Evolutionary conservation across 2,113 vertebrate species (phyloP).

Genomic region (Saguinus midas): DNA sequence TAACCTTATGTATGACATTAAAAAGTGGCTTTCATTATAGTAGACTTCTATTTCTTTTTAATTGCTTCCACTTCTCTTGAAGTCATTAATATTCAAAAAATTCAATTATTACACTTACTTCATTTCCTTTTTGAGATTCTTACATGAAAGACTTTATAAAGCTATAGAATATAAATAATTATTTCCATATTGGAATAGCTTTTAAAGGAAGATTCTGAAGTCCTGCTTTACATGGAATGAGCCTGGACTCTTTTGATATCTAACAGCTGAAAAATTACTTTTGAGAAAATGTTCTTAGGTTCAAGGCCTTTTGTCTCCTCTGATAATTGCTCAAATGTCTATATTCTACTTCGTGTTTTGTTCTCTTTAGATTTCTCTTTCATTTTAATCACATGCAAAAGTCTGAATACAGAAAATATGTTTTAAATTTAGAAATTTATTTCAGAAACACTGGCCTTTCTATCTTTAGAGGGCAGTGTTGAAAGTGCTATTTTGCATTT

Average conservation of each 20-base stretch:
- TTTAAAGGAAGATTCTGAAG: slow-evolving; percentile 49
- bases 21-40: slow-evolving; percentile 42
- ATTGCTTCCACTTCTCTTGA: slow-evolving; percentile 70
- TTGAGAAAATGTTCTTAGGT: slow-evolving; percentile 62
- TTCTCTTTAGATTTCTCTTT: slow-evolving; percentile 59
- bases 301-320: slow-evolving; percentile 65
- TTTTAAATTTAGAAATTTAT: slow-evolving; percentile 70
- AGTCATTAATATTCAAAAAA: slow-evolving; percentile 73
- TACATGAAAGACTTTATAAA: slow-evolving; percentile 64
- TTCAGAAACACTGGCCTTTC: slow-evolving; percentile 61
- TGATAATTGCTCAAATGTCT: slow-evolving; percentile 64
- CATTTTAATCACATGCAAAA: slow-evolving; percentile 63
- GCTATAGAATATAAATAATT: slow-evolving; percentile 64
- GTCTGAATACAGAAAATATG: slow-evolving; percentile 58
- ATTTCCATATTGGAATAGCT: slow-evolving; percentile 62
- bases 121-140: slow-evolving; percentile 65
- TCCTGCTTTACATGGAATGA: slow-evolving; percentile 53
- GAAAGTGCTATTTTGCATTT: slow-evolving; percentile 60
- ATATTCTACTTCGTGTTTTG: slow-evolving; percentile 57
- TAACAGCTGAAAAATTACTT: slow-evolving; percentile 69
- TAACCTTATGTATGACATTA: slow-evolving; percentile 42
- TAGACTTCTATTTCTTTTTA: slow-evolving; percentile 66
- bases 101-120: slow-evolving; percentile 45
- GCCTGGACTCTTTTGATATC: slow-evolving; percentile 69
- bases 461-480: slow-evolving; percentile 45